These are phyloP conservation scores for Rosalia funebris DNA, from an alignment of 2,888 invertebrate species.

Conservation along the genomic window DNA sequence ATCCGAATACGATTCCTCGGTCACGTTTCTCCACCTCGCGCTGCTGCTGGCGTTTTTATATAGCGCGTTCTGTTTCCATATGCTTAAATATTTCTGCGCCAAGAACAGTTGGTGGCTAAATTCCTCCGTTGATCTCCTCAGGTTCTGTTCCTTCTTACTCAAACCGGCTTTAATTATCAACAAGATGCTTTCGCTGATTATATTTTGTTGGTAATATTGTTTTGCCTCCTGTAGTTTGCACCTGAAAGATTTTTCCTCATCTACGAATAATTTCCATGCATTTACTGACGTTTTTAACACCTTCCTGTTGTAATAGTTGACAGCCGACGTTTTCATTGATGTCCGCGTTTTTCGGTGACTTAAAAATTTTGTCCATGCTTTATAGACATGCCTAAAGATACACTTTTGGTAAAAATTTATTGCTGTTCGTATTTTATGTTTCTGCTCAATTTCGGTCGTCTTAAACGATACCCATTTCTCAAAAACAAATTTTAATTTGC, in stretches of 20 bases:
- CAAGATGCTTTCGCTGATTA: constrained; percentile 45
- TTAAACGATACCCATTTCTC: constrained; percentile 37
- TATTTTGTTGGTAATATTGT: constrained; percentile 42
- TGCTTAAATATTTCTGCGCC: constrained; percentile 50
- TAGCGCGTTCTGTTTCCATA: constrained; percentile 50
- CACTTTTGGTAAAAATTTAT: constrained; percentile 1
- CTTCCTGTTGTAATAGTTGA: constrained; percentile 2
- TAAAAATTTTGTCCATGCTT: constrained; percentile 4
- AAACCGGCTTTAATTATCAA: constrained; percentile 46
- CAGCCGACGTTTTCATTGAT: constrained; percentile 2
- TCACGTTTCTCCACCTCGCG: not conserved
- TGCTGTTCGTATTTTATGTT: constrained; percentile 18
- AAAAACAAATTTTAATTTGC: constrained; percentile 25
- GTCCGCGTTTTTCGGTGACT: constrained; percentile 4
- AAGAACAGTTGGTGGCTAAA: constrained; percentile 43
- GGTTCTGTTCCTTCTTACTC: constrained; percentile 39
- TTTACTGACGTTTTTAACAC: constrained; percentile 16
- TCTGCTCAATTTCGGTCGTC: constrained; percentile 26
- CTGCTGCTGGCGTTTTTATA: constrained; percentile 25
- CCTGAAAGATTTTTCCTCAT: constrained; percentile 34
- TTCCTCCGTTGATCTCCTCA: constrained; percentile 33
- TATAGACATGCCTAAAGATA: constrained; percentile 7
- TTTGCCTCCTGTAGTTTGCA: constrained; percentile 44
- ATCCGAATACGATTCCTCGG: not conserved
- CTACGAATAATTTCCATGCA: constrained; percentile 36